A percentile compares a stretch with the other conserved stretches of the same genome.
Conservation (phyloP, 2,797 vertebrate species). For the Gobionotothen gibberifrons region DNA sequence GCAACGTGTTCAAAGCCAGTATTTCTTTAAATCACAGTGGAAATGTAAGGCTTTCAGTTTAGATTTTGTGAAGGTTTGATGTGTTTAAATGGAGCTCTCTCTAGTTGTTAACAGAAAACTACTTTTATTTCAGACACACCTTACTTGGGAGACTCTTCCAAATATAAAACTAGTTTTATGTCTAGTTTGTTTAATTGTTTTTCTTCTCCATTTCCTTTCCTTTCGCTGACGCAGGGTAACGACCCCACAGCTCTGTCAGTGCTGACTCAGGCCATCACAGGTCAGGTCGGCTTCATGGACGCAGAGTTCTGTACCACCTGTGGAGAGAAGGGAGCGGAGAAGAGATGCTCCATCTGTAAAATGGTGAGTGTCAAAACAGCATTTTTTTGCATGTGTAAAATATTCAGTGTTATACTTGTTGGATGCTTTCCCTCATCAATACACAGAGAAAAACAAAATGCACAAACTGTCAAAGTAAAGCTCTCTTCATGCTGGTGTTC, state of each 20-base stretch:
- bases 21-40: background rate
- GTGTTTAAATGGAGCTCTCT: too few species aligned
- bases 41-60: background rate
- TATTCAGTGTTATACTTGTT: background rate
- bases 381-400: background rate
- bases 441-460: background rate
- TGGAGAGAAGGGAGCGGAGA: conserved; percentile 95
- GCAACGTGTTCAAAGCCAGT: background rate
- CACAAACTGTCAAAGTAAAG: background rate
- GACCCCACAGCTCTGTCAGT: conserved; percentile 97
- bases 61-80: too few species aligned
- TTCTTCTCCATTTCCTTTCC: background rate
- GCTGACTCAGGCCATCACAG: conserved; percentile 96
- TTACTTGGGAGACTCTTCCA: background rate
- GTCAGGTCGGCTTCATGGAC: conserved; percentile 97
- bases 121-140: too few species aligned
- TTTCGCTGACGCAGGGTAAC: conserved; percentile 84
- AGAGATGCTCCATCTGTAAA: conserved; percentile 97
- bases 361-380: conserved; percentile 84
- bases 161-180: background rate
- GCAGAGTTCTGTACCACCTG: conserved; percentile 96
- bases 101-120: too few species aligned
- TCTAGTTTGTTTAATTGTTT: background rate
- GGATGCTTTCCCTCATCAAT: background rate
- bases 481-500: background rate